Percentiles rank a stretch among this genome's conserved stretches.
These are phyloP conservation scores for Silurus meridionalis DNA, from an alignment of 2,113 vertebrate genomes.

Conservation along the genomic window DNA sequence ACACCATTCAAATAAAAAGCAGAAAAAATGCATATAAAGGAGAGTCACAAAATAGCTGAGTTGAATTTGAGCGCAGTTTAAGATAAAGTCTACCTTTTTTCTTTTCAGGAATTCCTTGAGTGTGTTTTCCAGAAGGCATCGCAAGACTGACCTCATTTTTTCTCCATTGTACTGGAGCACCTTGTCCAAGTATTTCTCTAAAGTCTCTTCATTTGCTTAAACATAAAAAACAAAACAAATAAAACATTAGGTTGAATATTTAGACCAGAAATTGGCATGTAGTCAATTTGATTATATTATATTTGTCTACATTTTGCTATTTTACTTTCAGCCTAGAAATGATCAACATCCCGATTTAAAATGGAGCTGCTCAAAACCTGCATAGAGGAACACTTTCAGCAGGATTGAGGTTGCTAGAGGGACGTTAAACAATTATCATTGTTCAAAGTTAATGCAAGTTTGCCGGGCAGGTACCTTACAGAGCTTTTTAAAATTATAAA, in stretches of 20 bases:
- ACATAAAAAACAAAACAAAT: not conserved
- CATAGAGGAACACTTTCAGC: not conserved
- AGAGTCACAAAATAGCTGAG: not conserved
- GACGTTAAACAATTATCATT: not conserved
- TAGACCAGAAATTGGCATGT: too few relatives aligned
- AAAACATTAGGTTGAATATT: not conserved
- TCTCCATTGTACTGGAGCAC: constrained; percentile 69
- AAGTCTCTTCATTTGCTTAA: constrained; percentile 64
- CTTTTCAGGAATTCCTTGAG: constrained; percentile 58
- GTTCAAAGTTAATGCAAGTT: not conserved
- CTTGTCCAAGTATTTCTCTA: constrained; percentile 71
- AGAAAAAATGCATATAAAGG: not conserved
- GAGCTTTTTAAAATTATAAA: not conserved
- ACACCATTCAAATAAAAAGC: constrained; percentile 14
- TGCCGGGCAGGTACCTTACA: not conserved
- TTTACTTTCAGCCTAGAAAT: not conserved
- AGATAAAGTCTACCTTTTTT: constrained; percentile 52
- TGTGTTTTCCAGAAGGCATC: constrained; percentile 61
- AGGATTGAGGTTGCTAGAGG: not conserved
- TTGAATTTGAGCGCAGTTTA: not conserved
- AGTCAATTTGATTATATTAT: not conserved
- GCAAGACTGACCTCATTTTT: constrained; percentile 59
- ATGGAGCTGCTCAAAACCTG: not conserved
- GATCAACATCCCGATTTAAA: not conserved
- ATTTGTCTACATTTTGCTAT: not conserved